Base-by-base conservation (phyloP, 2,797 vertebrate species). In the Mormyrops attenuatus region DNA sequence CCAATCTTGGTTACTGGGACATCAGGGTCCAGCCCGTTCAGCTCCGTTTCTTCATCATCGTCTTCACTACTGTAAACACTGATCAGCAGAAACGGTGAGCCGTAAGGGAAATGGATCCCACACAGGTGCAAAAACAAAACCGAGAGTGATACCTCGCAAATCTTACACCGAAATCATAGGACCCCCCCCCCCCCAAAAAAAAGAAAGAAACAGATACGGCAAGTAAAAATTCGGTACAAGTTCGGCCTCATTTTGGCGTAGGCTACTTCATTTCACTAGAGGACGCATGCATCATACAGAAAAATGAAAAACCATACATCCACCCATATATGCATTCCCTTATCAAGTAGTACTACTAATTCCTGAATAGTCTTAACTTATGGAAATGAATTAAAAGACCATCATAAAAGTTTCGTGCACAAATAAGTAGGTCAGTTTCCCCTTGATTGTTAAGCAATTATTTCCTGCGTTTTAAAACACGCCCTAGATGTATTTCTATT, bases 1-100 rank as follows among this genome's bases (percentile, higher is more conserved):
- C 97, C 97, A 60, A 95, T 92, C 93, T 99, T 99, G 91, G 97
- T 95, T 91, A 98, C 92, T 11, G 98, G 94, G 77, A 97, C 97
- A 77, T 99, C 98, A 5, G 99, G 99, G 93, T 99, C 98, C 0
- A 99, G 98, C 91, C 99, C 98, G 60, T 98, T 98, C 94, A 98
- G 96, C 94, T 99, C 98, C 73, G 97, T 94, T 93, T 99, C 98
- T 47, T 99, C 98, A 4, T 99, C 98, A 80, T 99, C 98, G 88
- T 99, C 98, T 88, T 99, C 98, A 30, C 98, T 99, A 90, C 98
- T 99, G 94, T 99, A 99, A 96, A 99, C 97, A 96, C 98, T 99
- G 93, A 89, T 93, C 90, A 93, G 90, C 90, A 92, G 2, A 85
- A 0, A 0, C 92, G 20, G 38, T 1, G 90, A 93, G 57, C 38